These are phyloP conservation scores for Megathymus violae DNA, from an alignment of 1,140 invertebrate species.

Conservation along the genomic window DNA sequence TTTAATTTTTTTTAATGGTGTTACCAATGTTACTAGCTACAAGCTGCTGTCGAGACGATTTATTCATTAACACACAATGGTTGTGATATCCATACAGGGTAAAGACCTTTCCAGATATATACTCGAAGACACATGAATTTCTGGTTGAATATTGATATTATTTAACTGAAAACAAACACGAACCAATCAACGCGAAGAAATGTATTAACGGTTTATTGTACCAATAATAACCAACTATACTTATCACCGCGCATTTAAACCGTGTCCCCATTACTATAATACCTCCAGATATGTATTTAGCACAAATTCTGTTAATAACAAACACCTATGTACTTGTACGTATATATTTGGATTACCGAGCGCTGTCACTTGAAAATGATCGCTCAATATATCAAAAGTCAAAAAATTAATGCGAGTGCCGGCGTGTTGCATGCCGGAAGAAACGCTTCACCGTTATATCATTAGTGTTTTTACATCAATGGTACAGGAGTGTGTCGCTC, in stretches of 20 bases:
- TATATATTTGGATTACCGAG: constrained; percentile 43
- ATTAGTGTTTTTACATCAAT: constrained; percentile 80
- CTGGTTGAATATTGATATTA: constrained; percentile 14
- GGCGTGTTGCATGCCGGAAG: constrained; percentile 59
- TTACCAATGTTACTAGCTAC: no score
- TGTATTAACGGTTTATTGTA: constrained; percentile 50
- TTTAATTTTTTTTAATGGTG: no score
- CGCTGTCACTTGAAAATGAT: constrained; percentile 48
- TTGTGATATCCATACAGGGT: no score
- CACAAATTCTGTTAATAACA: no score
- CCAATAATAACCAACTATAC: constrained; percentile 51
- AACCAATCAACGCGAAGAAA: constrained; percentile 43
- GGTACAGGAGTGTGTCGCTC: constrained; percentile 63
- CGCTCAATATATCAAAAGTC: constrained; percentile 55
- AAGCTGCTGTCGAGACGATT: no score
- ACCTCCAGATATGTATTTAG: no score
- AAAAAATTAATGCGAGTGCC: constrained; percentile 40
- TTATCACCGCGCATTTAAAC: constrained; percentile 48
- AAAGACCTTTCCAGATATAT: no score
- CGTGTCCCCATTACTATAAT: constrained; percentile 40
- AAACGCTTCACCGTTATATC: constrained; percentile 65
- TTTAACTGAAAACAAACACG: not conserved
- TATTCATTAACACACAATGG: no score
- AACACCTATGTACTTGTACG: not conserved
- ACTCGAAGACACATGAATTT: no score